Evolutionary conservation across 2,113 vertebrate genomes (phyloP).

Genomic region (Chrysochloris asiatica): DNA sequence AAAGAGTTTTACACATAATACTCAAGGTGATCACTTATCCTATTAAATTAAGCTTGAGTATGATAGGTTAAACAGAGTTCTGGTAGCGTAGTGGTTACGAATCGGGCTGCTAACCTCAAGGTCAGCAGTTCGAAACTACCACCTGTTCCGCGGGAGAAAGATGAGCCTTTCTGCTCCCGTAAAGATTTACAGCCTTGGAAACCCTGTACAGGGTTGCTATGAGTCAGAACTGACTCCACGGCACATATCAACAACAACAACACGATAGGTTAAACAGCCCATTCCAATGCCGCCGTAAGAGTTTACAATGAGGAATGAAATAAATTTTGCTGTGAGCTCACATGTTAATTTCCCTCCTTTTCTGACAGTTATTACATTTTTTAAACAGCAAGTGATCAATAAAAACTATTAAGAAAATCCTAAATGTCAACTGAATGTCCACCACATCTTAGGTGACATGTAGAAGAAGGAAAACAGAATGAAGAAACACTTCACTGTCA

Average conservation of each 20-base stretch:
- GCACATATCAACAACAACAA: no score
- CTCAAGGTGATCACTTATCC: conserved; percentile 18
- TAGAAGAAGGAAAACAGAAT: not conserved
- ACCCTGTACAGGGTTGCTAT: no score
- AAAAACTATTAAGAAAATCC: conserved; percentile 11
- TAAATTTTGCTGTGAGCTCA: not conserved
- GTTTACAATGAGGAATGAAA: conserved; percentile 35
- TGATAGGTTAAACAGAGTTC: not conserved
- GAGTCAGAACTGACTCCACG: no score
- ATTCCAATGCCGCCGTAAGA: not conserved
- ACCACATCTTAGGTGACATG: not conserved
- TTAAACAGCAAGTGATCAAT: not conserved
- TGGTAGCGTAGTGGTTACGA: no score
- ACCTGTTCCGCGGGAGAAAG: no score
- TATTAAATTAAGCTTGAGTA: conserved; percentile 43
- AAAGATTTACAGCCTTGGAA: no score
- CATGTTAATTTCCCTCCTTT: not conserved
- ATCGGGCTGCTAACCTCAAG: no score
- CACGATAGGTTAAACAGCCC: not conserved
- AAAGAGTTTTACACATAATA: conserved; percentile 20
- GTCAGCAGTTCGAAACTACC: no score
- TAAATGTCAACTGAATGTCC: not conserved
- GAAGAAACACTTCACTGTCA: not conserved
- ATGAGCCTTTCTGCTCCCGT: no score
- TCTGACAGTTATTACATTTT: not conserved